Evolutionary conservation across 2,113 vertebrate genomes (phyloP).

Genomic region (Megaceryle torquata): DNA sequence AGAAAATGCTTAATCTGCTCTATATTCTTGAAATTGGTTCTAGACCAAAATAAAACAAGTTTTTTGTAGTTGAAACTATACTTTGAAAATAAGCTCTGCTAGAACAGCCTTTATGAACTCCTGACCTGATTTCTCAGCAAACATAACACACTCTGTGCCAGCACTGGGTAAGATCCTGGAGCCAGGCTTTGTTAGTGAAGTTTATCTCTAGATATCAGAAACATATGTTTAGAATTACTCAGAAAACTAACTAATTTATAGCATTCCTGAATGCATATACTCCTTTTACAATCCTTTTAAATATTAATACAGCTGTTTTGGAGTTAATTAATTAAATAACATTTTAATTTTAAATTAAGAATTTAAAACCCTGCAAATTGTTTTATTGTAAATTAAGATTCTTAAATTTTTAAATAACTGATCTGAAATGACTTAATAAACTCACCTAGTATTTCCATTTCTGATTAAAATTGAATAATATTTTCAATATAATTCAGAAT

Average conservation of each 20-base stretch:
- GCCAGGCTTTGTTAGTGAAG: not conserved
- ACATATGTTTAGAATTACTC: not conserved
- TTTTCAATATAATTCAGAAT: no score
- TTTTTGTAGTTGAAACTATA: not conserved
- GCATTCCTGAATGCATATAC: not conserved
- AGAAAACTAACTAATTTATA: not conserved
- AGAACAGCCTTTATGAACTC: not conserved
- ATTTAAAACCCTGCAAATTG: not conserved
- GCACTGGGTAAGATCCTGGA: not conserved
- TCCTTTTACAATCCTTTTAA: not conserved
- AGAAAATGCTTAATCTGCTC: constrained; percentile 19
- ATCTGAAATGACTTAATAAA: not conserved
- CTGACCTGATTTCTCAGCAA: not conserved
- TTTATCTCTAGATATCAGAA: not conserved
- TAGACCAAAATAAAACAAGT: constrained; percentile 23
- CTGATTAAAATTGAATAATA: not conserved
- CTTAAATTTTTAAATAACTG: not conserved
- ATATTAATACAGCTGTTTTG: not conserved
- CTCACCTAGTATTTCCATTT: not conserved
- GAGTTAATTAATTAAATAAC: not conserved
- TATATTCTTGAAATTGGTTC: constrained; percentile 1
- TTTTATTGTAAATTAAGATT: not conserved
- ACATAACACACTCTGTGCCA: not conserved
- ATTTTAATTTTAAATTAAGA: not conserved
- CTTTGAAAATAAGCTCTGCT: constrained; percentile 3